Conservation (phyloP, 2,888 invertebrate species). For the Aphidoletes aphidimyza region DNA sequence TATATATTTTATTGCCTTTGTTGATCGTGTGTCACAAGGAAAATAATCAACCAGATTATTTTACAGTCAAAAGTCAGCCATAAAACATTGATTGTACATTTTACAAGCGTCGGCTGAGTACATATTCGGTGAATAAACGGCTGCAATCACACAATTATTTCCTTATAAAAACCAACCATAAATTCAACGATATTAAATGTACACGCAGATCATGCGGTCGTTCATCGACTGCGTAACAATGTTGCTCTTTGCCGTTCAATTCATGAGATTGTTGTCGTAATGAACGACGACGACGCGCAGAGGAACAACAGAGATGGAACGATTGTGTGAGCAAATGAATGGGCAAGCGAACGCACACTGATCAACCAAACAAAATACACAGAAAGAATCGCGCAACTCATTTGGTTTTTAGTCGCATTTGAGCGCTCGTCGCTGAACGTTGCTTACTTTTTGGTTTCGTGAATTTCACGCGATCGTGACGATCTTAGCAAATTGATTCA, state of each 20-base stretch:
- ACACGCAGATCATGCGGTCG: background rate
- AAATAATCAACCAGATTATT: background rate
- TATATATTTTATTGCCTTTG: background rate
- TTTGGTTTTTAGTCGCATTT: slow-evolving; percentile 54
- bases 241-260: background rate
- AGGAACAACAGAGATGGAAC: background rate
- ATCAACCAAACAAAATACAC: background rate
- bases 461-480: slow-evolving; percentile 30
- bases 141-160: background rate
- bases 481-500: background rate
- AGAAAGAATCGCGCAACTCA: background rate
- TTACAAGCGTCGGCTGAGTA: background rate
- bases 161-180: background rate
- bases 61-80: background rate
- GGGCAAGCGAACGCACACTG: too few species aligned
- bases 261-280: background rate
- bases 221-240: background rate
- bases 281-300: background rate
- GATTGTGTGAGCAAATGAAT: background rate
- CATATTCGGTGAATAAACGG: background rate
- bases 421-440: slow-evolving; percentile 40
- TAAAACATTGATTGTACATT: too few species aligned
- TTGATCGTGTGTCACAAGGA: background rate
- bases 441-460: background rate
- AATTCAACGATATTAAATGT: background rate